phyloP scores from a whole-genome alignment of 2,797 vertebrate species.

The Cyprinella venusta region DNA sequence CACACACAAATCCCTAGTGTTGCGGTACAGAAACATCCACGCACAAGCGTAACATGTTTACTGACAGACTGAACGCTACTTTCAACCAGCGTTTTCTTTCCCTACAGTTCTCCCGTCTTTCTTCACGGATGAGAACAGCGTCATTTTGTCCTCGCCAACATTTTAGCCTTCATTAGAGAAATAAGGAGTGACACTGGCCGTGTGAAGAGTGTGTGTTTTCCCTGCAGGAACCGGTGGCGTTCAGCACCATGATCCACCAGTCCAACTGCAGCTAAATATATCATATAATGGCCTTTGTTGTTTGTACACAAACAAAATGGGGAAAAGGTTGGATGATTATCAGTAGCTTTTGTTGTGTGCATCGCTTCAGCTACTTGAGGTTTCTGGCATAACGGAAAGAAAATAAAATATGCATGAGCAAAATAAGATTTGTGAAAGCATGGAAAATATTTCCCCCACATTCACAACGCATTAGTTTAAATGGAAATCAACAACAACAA shows the following conservation, averaged over 20 bases:
- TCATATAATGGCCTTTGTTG: background rate
- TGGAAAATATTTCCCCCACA: background rate
- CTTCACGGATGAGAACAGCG: background rate
- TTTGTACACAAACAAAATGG: background rate
- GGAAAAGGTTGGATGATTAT: background rate
- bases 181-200: background rate
- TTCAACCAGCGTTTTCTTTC: background rate
- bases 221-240: background rate
- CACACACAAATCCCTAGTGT: too few species aligned
- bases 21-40: background rate
- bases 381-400: background rate
- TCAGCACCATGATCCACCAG: background rate
- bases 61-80: background rate
- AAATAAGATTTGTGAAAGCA: background rate
- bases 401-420: background rate
- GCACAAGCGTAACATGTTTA: background rate
- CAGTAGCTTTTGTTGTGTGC: too few species aligned
- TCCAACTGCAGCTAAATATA: background rate
- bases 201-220: background rate
- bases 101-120: background rate
- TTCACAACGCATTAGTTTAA: background rate
- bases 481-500: background rate
- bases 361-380: too few species aligned
- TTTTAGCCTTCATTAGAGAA: constrained; percentile 8
- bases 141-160: background rate